phyloP scores from a whole-genome alignment of 2,113 vertebrate genomes.

The Brachypteracias leptosomus region DNA sequence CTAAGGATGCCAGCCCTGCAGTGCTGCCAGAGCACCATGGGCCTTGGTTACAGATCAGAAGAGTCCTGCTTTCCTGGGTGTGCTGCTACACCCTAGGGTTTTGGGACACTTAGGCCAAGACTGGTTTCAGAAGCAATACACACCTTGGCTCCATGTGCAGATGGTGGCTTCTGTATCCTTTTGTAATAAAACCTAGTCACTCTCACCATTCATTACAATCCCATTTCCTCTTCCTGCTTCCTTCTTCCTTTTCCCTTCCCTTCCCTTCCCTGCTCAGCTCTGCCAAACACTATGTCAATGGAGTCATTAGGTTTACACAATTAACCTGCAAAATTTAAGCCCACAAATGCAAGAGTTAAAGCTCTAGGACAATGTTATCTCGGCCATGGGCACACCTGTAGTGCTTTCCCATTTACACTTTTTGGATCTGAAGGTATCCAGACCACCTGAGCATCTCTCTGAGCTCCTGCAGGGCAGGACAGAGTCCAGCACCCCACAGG shows the following conservation, averaged over 20 bases:
- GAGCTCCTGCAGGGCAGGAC: not conserved
- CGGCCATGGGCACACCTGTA: fast-evolving
- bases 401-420: not conserved
- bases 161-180: not conserved
- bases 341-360: not conserved
- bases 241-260: too few relatives aligned
- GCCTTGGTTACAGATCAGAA: not conserved
- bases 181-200: not conserved
- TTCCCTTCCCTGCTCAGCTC: too few relatives aligned
- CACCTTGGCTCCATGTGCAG: not conserved
- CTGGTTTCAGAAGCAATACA: not conserved
- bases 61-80: not conserved
- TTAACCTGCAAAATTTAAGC: not conserved
- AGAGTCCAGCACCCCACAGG: not conserved
- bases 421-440: not conserved
- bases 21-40: not conserved
- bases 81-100: not conserved
- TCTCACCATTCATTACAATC: not conserved
- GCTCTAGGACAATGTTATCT: not conserved
- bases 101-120: not conserved
- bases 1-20: not conserved
- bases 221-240: not conserved
- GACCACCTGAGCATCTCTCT: not conserved
- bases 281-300: not conserved
- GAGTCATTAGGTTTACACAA: not conserved